Conservation (phyloP, 2,113 vertebrate species). For the Pseudopodoces humilis region DNA sequence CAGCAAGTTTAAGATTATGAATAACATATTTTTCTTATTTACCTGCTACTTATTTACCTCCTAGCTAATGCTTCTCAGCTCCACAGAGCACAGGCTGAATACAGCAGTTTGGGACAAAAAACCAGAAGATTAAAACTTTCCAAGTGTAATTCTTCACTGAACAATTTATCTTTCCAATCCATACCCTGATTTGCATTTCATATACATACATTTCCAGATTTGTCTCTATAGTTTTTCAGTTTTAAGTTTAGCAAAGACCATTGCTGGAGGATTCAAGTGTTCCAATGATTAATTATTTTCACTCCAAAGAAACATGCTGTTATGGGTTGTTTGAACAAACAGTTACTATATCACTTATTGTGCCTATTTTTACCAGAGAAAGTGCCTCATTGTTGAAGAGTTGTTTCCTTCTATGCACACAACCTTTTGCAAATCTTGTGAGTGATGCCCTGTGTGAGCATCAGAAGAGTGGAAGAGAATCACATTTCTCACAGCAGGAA, state of each 20-base stretch:
- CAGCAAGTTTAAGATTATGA: background rate
- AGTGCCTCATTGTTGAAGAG: rapidly evolving
- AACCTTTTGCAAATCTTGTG: background rate
- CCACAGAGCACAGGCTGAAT: background rate
- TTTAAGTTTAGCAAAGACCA: background rate
- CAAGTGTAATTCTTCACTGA: background rate
- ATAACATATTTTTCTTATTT: background rate
- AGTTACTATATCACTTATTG: background rate
- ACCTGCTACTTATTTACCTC: background rate
- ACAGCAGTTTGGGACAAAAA: background rate
- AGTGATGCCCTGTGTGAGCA: background rate
- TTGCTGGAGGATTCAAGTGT: background rate
- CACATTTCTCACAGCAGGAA: background rate
- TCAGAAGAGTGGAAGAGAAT: background rate
- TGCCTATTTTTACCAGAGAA: background rate
- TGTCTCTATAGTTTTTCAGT: background rate
- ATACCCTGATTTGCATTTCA: background rate
- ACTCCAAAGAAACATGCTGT: background rate
- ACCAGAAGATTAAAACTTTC: background rate
- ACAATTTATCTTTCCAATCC: background rate
- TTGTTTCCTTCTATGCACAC: background rate
- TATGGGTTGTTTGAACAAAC: background rate
- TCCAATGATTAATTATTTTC: background rate
- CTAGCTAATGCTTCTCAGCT: background rate
- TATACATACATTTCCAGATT: background rate